Evolutionary conservation across 2,113 vertebrate species (phyloP).

Genomic region (Egretta garzetta): DNA sequence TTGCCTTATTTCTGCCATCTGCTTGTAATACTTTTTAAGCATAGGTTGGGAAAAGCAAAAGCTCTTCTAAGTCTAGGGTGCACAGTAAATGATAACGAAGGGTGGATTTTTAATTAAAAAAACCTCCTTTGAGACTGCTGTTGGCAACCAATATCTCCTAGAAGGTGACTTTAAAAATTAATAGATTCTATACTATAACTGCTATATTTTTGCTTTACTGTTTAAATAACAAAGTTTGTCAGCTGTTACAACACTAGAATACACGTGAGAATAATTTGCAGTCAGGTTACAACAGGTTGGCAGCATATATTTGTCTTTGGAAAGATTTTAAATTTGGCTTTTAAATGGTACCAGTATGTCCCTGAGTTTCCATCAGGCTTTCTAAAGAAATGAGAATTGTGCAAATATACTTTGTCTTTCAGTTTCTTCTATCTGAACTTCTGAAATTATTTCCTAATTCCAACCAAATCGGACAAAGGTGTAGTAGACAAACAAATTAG

Average conservation of each 20-base stretch:
- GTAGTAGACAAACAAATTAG: background rate
- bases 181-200: background rate
- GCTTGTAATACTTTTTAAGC: background rate
- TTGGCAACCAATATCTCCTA: background rate
- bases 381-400: background rate
- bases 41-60: background rate
- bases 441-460: background rate
- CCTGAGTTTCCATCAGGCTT: background rate
- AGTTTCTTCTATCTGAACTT: background rate
- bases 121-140: background rate
- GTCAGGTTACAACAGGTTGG: background rate
- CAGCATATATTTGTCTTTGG: background rate
- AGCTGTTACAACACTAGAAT: background rate
- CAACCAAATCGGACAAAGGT: background rate
- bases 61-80: background rate
- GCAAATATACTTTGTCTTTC: background rate
- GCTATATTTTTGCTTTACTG: background rate
- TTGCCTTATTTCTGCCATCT: background rate
- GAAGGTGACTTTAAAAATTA: constrained; percentile 8
- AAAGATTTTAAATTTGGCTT: background rate
- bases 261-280: background rate
- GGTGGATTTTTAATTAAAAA: constrained; percentile 39
- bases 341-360: background rate
- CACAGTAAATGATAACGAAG: background rate
- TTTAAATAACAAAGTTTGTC: background rate